These are phyloP conservation scores for rat (Rattus norvegicus) DNA, from an alignment of 2,113 vertebrate genomes.

Conservation along the genomic window DNA sequence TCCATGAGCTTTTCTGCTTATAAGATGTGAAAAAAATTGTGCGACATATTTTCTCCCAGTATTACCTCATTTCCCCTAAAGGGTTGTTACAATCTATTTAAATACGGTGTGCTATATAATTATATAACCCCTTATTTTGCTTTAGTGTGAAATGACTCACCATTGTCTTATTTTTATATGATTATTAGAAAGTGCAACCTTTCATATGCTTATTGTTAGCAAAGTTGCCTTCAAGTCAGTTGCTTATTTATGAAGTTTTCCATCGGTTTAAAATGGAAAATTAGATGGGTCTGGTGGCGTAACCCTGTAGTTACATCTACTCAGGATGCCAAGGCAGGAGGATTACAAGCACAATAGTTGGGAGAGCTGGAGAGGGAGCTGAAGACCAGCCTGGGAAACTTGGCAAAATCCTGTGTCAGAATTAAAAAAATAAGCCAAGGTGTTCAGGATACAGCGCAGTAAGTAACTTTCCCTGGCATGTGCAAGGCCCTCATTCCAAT, in stretches of 20 bases:
- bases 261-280: background rate
- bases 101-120: background rate
- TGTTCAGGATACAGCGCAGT: background rate
- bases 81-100: background rate
- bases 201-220: background rate
- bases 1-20: background rate
- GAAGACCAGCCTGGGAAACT: background rate
- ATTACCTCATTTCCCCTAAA: background rate
- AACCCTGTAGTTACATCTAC: background rate
- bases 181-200: slow-evolving; percentile 12
- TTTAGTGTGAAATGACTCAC: background rate
- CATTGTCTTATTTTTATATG: background rate
- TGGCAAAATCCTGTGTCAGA: background rate
- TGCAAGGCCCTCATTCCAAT: background rate
- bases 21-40: background rate
- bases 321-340: background rate
- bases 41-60: background rate
- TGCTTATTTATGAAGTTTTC: slow-evolving; percentile 5
- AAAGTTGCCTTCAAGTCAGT: background rate
- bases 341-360: no score
- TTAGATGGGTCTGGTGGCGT: background rate
- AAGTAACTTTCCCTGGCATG: background rate
- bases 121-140: background rate
- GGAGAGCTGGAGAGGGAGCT: background rate
- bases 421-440: background rate